Conservation (phyloP, 1,140 invertebrate genomes). For the Anastrepha obliqua region DNA sequence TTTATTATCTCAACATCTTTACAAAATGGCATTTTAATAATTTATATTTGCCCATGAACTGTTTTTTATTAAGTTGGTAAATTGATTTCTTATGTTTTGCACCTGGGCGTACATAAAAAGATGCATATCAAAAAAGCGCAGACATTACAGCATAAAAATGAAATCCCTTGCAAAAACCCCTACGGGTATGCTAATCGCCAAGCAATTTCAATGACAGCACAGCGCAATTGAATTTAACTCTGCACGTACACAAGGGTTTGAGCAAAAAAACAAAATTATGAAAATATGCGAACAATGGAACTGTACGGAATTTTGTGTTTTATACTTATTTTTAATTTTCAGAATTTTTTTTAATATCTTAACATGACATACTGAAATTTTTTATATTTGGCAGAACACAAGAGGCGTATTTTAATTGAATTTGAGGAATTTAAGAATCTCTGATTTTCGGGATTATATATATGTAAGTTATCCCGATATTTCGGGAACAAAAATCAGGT, state of each 20-base stretch:
- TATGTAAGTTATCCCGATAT: too few relatives aligned
- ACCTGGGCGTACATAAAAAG: constrained; percentile 13
- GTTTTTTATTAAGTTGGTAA: not conserved
- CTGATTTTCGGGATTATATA: too few relatives aligned
- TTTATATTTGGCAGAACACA: too few relatives aligned
- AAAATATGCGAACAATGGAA: too few relatives aligned
- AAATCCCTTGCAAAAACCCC: not conserved
- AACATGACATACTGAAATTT: too few relatives aligned
- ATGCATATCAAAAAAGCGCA: constrained; percentile 5
- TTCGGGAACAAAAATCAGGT: too few relatives aligned
- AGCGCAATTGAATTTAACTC: not conserved
- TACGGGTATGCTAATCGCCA: not conserved
- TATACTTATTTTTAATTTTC: too few relatives aligned
- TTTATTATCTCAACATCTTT: not conserved
- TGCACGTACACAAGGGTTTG: not conserved
- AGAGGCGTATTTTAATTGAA: too few relatives aligned
- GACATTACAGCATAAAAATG: not conserved
- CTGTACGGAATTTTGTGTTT: too few relatives aligned
- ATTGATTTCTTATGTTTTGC: constrained; percentile 27
- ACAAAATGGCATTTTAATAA: not conserved
- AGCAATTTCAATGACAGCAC: not conserved
- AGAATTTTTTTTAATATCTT: too few relatives aligned
- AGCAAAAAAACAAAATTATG: too few relatives aligned
- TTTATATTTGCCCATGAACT: not conserved
- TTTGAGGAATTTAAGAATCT: too few relatives aligned